Evolutionary conservation across 2,797 vertebrate genomes (phyloP), one percentile per base, ranked within the genome.

Genomic region (Ambastaia sidthimunki): DNA sequence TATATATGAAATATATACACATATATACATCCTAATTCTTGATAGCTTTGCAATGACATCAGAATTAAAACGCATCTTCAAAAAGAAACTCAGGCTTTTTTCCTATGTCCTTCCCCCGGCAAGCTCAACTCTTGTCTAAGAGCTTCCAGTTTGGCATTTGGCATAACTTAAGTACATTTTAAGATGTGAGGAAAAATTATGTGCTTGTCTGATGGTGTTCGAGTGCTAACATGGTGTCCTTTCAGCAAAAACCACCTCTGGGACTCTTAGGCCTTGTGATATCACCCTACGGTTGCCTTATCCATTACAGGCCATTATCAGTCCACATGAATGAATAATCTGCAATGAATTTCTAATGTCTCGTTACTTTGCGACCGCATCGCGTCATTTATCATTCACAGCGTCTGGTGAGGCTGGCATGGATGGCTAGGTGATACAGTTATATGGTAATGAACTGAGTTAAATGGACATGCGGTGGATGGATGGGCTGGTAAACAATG

Each of bases 281-380:
- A 57, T 67, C 74, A 83, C 74, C 82, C 21, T 34, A 47, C 23
- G 82, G 16, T 62, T 74, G 60, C 55, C 75, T 84, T 88, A 83
- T 81, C 76, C 86, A 84, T 87, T 84, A 87, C 73, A 80, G 86
- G 71, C 84, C 82, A 89, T 89, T 88, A 89, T 87, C 57, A 80
- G 78, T 48, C 82, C 68, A 78, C 72, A 57, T 80, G 69, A 82
- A 75, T 84, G 75, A 87, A 89, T 89, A 86, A 91, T 85, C 79
- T 84, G 82, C 87, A 62, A 89, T 89, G 82, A 88, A 89, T 90
- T 85, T 89, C 74, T 89, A 89, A 92, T 83, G 69, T 65, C 25
- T 28, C 57, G 41, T 6, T 2, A 77, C 84, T 84, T 77, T 83
- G 78, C 48, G 63, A 81, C 74, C 80, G 66, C 78, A 87, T 86